Base-by-base conservation (phyloP, 2,113 vertebrate species). In the Hippocampus abdominalis region DNA sequence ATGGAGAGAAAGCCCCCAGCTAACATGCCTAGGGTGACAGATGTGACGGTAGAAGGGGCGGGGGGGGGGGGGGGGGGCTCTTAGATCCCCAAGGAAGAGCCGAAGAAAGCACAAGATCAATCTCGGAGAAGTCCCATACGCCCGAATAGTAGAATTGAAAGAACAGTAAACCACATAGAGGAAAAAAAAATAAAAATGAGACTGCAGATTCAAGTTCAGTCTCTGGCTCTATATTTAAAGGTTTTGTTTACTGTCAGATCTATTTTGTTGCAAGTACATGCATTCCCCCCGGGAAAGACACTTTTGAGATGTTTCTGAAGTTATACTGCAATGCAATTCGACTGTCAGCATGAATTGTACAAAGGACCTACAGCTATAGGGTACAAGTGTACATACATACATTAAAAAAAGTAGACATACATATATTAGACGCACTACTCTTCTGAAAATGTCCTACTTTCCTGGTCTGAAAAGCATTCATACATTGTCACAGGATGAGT, bases 121-220 rank as follows among this genome's bases (percentile, higher is more conserved):
- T 79, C 84, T 81, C 73, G 48, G 81, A 82, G 74, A 81, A 84
- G 64, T 70, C 77, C 84, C 76, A 75, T 77, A 76, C 83, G 81
- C 81, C 48, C 71, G 62, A 72, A 78, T 72, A 73, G 76, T 73
- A 71, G 67, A 70, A 75, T 70, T 78, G 76, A 89, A 86, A 78
- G 77, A 83, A 83, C 77, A 79, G 72, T 69, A 82, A 78, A 75
- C 66, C 25, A 46, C 4, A 68, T n/a, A n/a, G 25, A n/a, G 29
- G 54, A 77, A 84, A 72, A 69, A 49, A 69, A 76, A 70, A 70
- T 60, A 73, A 27, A n/a, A 10, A 11, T n/a, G 21, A 54, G 51
- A 54, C n/a, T 72, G 80, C 79, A 66, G 51, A 21, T n/a, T n/a
- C 44, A 61, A 72, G 66, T 70, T 72, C 39, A 63, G 27, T 72